Evolutionary conservation across 2,797 vertebrate genomes (phyloP).

Genomic region (Moxostoma hubbsi): DNA sequence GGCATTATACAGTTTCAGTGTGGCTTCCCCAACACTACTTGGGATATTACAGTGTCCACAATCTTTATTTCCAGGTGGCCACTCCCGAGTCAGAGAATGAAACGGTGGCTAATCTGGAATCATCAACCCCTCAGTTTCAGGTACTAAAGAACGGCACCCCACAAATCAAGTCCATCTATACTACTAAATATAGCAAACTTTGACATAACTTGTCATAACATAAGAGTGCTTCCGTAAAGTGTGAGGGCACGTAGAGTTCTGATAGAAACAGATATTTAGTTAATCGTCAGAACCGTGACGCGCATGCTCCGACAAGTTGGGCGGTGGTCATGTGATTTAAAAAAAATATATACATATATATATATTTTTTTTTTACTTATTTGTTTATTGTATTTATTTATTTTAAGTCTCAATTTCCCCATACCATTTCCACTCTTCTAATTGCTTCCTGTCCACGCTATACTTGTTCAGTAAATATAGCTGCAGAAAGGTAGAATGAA

Average conservation of each 20-base stretch:
- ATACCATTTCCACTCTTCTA: too few species aligned
- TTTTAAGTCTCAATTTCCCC: too few species aligned
- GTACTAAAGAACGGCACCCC: constrained; percentile 57
- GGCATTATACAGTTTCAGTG: not conserved
- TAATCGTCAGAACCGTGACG: not conserved
- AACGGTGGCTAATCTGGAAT: constrained; percentile 66
- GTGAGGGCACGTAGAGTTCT: not conserved
- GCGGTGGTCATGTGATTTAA: too few species aligned
- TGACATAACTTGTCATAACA: too few species aligned
- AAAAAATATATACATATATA: too few species aligned
- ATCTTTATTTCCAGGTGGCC: constrained; percentile 67
- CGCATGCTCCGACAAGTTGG: too few species aligned
- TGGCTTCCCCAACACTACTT: not conserved
- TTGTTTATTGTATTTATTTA: too few species aligned
- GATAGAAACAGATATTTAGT: not conserved
- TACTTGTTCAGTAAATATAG: too few species aligned
- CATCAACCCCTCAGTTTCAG: constrained; percentile 73
- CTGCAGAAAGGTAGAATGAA: too few species aligned
- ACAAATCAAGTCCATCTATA: not conserved
- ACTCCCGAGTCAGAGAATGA: constrained; percentile 68
- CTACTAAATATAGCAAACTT: not conserved
- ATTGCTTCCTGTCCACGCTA: too few species aligned
- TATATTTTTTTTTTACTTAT: too few species aligned
- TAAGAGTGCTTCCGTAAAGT: too few species aligned
- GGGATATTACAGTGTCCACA: constrained; percentile 27